phyloP scores from a whole-genome alignment of 2,888 invertebrate species.

The Sesia bembeciformis region DNA sequence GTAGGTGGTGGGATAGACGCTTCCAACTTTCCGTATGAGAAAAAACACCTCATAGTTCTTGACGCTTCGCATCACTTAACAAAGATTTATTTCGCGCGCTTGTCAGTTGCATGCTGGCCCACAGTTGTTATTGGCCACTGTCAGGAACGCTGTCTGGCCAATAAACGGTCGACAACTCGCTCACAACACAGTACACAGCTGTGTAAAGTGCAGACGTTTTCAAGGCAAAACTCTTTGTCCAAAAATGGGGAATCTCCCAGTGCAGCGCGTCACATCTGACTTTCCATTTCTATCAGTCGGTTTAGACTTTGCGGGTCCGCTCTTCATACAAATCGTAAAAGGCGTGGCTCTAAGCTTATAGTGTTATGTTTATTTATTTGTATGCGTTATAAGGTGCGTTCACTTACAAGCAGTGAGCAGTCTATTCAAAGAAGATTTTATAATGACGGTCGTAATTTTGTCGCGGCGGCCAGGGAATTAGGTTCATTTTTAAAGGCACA shows the following conservation, averaged over 20 bases:
- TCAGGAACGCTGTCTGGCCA: slow-evolving; percentile 5
- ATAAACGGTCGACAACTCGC: slow-evolving; percentile 7
- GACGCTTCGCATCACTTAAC: neutral
- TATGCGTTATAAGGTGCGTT: slow-evolving; percentile 13
- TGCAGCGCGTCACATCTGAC: slow-evolving; percentile 1
- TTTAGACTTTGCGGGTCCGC: slow-evolving; percentile 4
- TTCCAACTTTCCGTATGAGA: neutral
- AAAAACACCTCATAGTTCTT: neutral
- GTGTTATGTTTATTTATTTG: slow-evolving; percentile 15
- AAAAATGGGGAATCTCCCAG: slow-evolving; percentile 6
- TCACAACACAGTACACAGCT: slow-evolving; percentile 1
- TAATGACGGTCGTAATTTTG: slow-evolving; percentile 22
- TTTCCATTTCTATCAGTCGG: slow-evolving; percentile 5
- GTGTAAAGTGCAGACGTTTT: neutral
- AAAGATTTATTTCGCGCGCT: no score
- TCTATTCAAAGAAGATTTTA: slow-evolving; percentile 15
- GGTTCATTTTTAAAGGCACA: slow-evolving; percentile 1
- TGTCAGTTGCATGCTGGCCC: slow-evolving; percentile 4
- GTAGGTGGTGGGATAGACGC: slow-evolving; percentile 9
- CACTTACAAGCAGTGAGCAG: slow-evolving; percentile 18
- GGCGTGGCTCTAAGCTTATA: slow-evolving; percentile 7
- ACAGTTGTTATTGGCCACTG: slow-evolving; percentile 1
- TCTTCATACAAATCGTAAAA: slow-evolving; percentile 1
- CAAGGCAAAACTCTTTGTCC: slow-evolving; percentile 1
- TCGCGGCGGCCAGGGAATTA: slow-evolving; percentile 14